Base-by-base conservation (phyloP, 53 echinoderm and acorn worm genomes). In the Hippasteria phrygiana region DNA sequence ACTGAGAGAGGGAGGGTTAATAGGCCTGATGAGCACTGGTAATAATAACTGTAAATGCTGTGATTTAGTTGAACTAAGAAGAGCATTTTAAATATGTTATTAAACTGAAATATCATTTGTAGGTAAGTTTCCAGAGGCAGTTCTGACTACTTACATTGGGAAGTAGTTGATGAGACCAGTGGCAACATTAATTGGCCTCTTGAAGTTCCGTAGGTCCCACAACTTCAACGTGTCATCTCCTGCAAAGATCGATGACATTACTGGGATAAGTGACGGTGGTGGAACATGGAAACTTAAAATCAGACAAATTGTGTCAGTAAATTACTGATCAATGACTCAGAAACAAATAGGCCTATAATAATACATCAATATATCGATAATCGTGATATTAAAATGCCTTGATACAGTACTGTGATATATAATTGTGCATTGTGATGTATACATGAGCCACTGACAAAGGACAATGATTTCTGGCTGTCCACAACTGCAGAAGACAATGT, bases 171-270 rank as follows among this genome's bases (percentile, higher is more conserved):
- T 75, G 37, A 97, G 86, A 11, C 89, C 97, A 2, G 88, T 87
- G 35, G 90, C 94, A 20, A 95, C 95, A 77, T 94, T 95, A 5
- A 97, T 24, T 2, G 97, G 93, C 74, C 95, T 88, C 91, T 95
- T 93, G 91, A 97, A 97, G 74, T 95, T 97, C 34, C 97, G 85
- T 5, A 97, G 41, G 83, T 97, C 97, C 97, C 97, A 97, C 8
- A 92, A 75, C 75, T 97, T 97, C 83, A 95, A 32, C 9, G 95
- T 97, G 70, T 95, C 97, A 75, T 97, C 97, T 34, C 95, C 95
- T 94, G 66, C 22, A 16, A 42, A 78, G 42, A 76, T 0, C 18
- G 27, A 45, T 91, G n/a, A 36, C 56, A 18, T 27, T 5, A 65
- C n/a, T 65, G 2, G 18, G 5, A 12, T 45, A 17, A 13, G 17